Base-by-base conservation (phyloP, 2,113 vertebrate genomes). In the Speoplatyrhinus poulsoni region DNA sequence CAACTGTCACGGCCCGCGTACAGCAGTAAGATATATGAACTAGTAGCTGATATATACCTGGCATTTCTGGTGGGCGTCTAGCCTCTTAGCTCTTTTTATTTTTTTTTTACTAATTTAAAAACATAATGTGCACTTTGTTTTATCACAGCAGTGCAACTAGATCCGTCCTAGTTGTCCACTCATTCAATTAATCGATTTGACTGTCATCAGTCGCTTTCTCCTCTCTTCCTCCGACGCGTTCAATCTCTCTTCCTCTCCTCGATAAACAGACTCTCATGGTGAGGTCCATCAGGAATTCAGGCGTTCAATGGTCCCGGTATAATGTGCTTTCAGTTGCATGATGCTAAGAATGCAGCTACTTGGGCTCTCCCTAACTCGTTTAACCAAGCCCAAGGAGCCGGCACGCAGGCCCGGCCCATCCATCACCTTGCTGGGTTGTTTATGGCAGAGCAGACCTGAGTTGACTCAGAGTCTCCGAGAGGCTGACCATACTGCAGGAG, bases 81-180 rank as follows among this genome's bases (percentile, higher is more conserved):
- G 73, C 50, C 57, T 85, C 71, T 87, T 80, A 85, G 86, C 79
- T 87, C 60, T 0, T 66, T 26, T 71, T 79, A 1, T 47, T 33
- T 50, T 50, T 81, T 85, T 79, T 72, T 48, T 12, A 62, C 75
- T 77, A 47, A 16, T 83, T 88, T 85, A 62, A 82, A 81, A 83
- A 84, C 76, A 73, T 85, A 74, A 85, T 88, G 81, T 82, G 82
- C 63, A 74, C 66, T 67, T 76, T 79, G 61, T 86, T 86, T 87
- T 82, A 90, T 86, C 80, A 80, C 60, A 88, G 73, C 70, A 80
- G 55, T 80, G 88, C 84, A 93, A 92, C 75, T 70, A 75, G 80
- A 90, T 83, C 87, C 79, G 60, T 0, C 5, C 59, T 81, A 85
- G 85, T 83, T 82, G 86, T 82, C 88, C 90, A 87, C 74, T 91